Base-by-base conservation (phyloP, 23 tunicate species). In the Phallusia fumigata region DNA sequence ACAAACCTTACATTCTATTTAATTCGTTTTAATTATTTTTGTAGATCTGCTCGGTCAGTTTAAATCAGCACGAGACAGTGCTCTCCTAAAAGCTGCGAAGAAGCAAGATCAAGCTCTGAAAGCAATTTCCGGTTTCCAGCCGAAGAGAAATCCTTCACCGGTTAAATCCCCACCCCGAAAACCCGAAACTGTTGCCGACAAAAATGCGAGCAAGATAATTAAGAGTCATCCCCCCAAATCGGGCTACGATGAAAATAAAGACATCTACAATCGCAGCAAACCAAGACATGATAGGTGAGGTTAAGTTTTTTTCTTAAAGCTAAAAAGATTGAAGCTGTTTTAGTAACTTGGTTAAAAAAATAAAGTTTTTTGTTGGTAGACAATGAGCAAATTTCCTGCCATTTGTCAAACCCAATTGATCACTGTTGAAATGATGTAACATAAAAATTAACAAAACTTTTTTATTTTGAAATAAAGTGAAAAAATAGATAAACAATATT, bases 101-200 rank as follows among this genome's bases (percentile, higher is more conserved):
- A 91, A 91, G 75, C 96, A 91, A 65, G 84, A 86, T 53, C 76
- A 73, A 36, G 96, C 96, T 18, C 73, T 91, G 50, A 86, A 91
- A 73, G 73, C 90, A 18, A 87, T 82, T 31, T 51, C 80, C 53
- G 96, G 90, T 16, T 78, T 65, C 10, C 81, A 65, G 5, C 35
- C 19, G 30, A 69, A 69, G 85, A 78, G 85, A 26, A 44, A 78
- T 30, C 18, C 85, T 16, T 82, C 85, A 24, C 85, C 85, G 13
- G 47, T 77, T 33, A 73, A 52, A 19, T n/a, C 30, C 8, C 52
- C 80, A n/a, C 21, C 82, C 83, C 78, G 65, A 80, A 32, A 31
- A 32, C 40, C 40, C 2, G 83, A 80, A 53, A 80, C 73, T 28
- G 40, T 53, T 0, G 45, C 73, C 35, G 83, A 80, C 24, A 80